phyloP scores from a whole-genome alignment of 35 echinoderm and acorn worm genomes.

The Diadema setosum region DNA sequence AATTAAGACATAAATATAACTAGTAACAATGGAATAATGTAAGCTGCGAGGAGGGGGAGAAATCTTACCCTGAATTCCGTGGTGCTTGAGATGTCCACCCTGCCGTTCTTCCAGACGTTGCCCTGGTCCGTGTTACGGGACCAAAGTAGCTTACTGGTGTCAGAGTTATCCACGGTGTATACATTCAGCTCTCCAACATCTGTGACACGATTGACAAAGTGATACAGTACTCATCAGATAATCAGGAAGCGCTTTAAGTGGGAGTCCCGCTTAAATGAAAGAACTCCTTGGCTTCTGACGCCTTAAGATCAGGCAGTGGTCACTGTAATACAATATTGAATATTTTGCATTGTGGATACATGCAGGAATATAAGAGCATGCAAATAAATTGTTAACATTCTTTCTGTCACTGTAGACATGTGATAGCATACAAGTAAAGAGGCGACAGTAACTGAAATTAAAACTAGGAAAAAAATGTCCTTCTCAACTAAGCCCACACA shows the following conservation, averaged over 20 bases:
- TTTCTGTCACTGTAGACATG: no score
- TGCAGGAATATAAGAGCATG: no score
- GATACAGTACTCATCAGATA: background rate
- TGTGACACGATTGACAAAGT: background rate
- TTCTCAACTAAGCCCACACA: no score
- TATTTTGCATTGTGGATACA: no score
- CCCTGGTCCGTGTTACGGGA: slow-evolving; percentile 42
- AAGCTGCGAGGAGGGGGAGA: no score
- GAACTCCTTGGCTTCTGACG: no score
- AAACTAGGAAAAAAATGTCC: no score
- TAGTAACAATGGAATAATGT: background rate
- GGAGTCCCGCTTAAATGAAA: background rate
- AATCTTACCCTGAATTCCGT: slow-evolving; percentile 51
- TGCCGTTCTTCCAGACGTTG: slow-evolving; percentile 43
- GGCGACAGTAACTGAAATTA: no score
- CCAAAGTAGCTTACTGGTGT: background rate
- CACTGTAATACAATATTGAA: no score
- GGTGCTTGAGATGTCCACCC: background rate
- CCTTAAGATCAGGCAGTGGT: no score
- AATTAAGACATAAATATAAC: background rate
- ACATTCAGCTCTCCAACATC: slow-evolving; percentile 58
- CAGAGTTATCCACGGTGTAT: background rate
- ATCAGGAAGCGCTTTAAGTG: background rate
- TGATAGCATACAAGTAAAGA: no score
- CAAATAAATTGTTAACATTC: no score